Evolutionary conservation across 1,140 invertebrate genomes (phyloP).

Genomic region (Pantala flavescens): DNA sequence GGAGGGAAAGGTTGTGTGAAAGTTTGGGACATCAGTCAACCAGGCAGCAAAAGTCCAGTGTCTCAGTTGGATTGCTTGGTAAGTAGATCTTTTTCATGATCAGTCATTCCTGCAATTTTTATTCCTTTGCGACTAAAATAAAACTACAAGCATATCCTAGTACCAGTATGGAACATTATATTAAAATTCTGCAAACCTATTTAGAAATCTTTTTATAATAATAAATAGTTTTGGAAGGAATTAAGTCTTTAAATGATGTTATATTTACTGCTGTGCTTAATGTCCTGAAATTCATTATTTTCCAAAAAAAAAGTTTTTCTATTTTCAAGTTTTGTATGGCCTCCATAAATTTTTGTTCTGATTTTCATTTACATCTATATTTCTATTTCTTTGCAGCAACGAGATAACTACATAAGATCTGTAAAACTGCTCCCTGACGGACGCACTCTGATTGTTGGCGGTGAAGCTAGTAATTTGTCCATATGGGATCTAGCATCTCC

Average conservation of each 20-base stretch:
- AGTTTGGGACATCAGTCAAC: slow-evolving; percentile 68
- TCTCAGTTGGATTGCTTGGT: slow-evolving; percentile 72
- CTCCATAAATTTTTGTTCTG: too few species aligned
- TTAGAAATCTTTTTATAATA: too few species aligned
- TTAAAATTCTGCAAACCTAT: too few species aligned
- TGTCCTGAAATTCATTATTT: too few species aligned
- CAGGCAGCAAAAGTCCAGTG: slow-evolving; percentile 59
- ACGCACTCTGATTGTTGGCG: slow-evolving; percentile 81
- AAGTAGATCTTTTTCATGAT: slow-evolving; percentile 26
- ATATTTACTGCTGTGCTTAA: too few species aligned
- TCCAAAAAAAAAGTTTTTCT: too few species aligned
- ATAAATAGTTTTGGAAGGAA: too few species aligned
- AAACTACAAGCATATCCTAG: background rate
- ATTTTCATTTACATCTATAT: too few species aligned
- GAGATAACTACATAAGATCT: slow-evolving; percentile 84
- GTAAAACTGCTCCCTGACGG: slow-evolving; percentile 87
- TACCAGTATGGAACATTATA: too few species aligned
- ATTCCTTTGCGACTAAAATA: background rate
- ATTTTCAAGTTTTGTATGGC: too few species aligned
- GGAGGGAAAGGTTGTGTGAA: slow-evolving; percentile 88
- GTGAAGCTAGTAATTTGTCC: slow-evolving; percentile 78
- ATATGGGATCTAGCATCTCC: slow-evolving; percentile 80
- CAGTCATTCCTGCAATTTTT: background rate
- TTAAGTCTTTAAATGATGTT: too few species aligned
- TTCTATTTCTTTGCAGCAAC: slow-evolving; percentile 40